These are phyloP conservation scores for Gymnodraco acuticeps DNA, from an alignment of 2,797 vertebrate species.

Conservation along the genomic window DNA sequence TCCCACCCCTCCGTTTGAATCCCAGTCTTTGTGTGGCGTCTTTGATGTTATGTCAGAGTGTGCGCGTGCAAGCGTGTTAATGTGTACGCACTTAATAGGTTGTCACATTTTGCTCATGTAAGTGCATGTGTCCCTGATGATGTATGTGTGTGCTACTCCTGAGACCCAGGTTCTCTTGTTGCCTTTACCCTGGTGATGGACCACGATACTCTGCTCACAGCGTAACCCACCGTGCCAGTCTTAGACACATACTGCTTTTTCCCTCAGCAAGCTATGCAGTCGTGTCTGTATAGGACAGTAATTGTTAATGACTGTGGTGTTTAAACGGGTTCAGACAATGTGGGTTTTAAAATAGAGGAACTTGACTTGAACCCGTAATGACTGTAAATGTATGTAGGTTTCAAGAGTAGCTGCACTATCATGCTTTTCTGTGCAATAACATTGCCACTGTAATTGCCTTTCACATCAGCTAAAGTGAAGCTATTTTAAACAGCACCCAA, in stretches of 20 bases:
- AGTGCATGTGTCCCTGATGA: constrained; percentile 27
- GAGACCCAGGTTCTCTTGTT: background rate
- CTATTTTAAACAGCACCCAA: constrained; percentile 36
- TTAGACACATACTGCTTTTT: constrained; percentile 25
- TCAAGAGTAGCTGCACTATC: constrained; percentile 27
- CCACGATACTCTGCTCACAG: constrained; percentile 1
- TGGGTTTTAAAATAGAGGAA: constrained; percentile 40
- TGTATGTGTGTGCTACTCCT: constrained; percentile 1
- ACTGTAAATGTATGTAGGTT: constrained; percentile 29
- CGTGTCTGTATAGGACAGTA: background rate
- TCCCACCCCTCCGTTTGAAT: constrained; percentile 73
- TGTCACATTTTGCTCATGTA: constrained; percentile 18
- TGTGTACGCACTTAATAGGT: constrained; percentile 35
- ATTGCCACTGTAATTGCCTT: constrained; percentile 21
- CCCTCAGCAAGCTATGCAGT: constrained; percentile 19
- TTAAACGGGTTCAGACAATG: constrained; percentile 51
- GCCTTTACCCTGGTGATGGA: constrained; percentile 9
- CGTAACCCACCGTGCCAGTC: constrained; percentile 28
- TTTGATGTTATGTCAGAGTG: constrained; percentile 70
- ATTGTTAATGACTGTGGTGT: constrained; percentile 36
- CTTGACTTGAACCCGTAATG: constrained; percentile 45
- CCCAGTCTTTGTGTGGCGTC: constrained; percentile 72
- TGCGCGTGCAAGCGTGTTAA: constrained; percentile 25
- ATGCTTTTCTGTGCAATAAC: constrained; percentile 38
- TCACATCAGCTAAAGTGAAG: constrained; percentile 43